Conservation (phyloP, 1,140 invertebrate genomes). For the Rhopalosiphum padi region DNA sequence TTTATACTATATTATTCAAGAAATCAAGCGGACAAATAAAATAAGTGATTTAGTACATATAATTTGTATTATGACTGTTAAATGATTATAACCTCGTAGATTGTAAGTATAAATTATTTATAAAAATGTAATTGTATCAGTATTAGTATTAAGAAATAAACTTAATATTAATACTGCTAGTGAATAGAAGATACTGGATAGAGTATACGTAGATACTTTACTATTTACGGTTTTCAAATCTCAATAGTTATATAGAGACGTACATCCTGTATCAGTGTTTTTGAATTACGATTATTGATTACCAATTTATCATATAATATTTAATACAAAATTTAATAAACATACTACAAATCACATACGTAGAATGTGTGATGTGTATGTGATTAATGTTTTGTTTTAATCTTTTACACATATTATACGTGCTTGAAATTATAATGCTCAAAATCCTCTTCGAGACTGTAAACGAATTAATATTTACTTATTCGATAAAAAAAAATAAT, state of each 20-base stretch:
- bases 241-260: background rate
- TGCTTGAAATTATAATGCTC: background rate
- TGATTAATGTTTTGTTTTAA: conserved; percentile 22
- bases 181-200: background rate
- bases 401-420: background rate
- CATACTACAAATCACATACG: background rate
- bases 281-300: background rate
- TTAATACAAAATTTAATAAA: background rate
- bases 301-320: background rate
- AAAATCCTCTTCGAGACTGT: background rate
- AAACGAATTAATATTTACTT: background rate
- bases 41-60: background rate
- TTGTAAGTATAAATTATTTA: background rate
- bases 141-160: background rate
- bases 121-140: background rate
- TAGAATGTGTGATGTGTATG: background rate
- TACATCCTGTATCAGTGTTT: conserved; percentile 36
- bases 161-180: background rate
- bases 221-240: background rate
- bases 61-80: background rate
- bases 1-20: background rate
- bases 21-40: background rate
- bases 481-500: background rate
- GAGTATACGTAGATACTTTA: background rate
- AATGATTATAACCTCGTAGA: background rate